A percentile compares a stretch with the other conserved stretches of the same genome.
phyloP scores from a whole-genome alignment of 2,888 invertebrate genomes.

The Aporophyla nigra region DNA sequence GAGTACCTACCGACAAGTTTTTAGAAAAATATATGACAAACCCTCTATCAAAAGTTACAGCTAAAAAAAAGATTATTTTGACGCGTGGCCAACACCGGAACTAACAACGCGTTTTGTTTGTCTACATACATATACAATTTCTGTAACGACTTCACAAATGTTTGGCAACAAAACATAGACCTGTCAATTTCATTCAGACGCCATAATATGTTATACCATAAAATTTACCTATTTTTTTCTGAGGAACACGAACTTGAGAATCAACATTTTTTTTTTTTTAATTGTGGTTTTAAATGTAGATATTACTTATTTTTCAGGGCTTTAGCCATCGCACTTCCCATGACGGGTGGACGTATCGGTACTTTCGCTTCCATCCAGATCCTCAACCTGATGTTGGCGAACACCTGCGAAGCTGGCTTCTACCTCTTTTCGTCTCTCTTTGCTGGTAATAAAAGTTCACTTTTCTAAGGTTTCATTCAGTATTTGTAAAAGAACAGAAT shows the following conservation, averaged over 20 bases:
- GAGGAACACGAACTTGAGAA: not conserved
- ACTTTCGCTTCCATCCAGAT: constrained; percentile 91
- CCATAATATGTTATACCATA: not conserved
- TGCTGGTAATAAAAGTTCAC: constrained; percentile 74
- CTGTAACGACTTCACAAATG: not conserved
- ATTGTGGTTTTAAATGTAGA: too few species aligned
- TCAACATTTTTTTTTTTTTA: not conserved
- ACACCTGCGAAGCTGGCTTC: constrained; percentile 91
- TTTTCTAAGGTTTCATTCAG: not conserved
- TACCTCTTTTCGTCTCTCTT: constrained; percentile 89
- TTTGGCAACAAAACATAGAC: not conserved
- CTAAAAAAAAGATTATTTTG: not conserved
- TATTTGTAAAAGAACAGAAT: not conserved
- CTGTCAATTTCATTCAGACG: too few species aligned
- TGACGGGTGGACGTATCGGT: constrained; percentile 90
- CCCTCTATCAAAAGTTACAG: not conserved
- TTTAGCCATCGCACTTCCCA: constrained; percentile 90
- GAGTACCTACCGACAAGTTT: not conserved
- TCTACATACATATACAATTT: not conserved
- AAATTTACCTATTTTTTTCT: not conserved
- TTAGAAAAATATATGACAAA: not conserved
- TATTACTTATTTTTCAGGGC: constrained; percentile 80
- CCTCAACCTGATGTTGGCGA: constrained; percentile 91
- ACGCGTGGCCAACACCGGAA: too few species aligned
- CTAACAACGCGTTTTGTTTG: too few species aligned